Base-by-base conservation (phyloP, 1,140 invertebrate species). In the Saccostrea glomerata region DNA sequence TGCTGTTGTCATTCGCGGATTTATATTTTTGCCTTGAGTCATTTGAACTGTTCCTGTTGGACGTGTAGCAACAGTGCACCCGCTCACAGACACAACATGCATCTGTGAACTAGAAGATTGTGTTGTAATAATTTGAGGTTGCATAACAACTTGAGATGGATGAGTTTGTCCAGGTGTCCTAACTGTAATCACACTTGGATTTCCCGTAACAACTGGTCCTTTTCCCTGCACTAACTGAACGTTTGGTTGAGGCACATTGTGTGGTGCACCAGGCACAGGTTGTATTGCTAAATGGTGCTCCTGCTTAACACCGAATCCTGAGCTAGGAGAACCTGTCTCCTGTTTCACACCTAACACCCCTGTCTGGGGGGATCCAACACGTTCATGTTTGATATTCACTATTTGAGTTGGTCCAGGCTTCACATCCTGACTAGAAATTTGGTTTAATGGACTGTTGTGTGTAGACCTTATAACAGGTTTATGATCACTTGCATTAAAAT, bases 21-120 rank as follows among this genome's bases (percentile, higher is more conserved):
- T 54, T 13, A 85, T 84, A 73, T 84, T 82, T 83, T 90, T 89
- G 47, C 89, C 86, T 89, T 90, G 89, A 70, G 89, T 82, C 36
- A 89, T 73, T 36, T 85, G 88, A 15, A 89, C 88, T 54, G 82
- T 84, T 56, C 88, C 89, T 73, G 89, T 58, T 40, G 88, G 90
- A 30, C 96, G 94, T 12, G 70, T 77, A 36, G 97, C 96, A 73
- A 97, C 85, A 86, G 88, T 86, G 83, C 91, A 87, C 83, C 86
- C 82, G 91, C 91, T 96, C 56, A 96, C 95, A 95, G 98, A 98
- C 84, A 98, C 96, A 93, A 98, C 97, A 94, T 98, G 97, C 90
- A 98, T 91, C 70, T 93, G 88, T 84, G 91, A 63, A 91, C 87
- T 87, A 90, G 85, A 89, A 88, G 91, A 89, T 84, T 93, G 84